A percentile compares a stretch with the other conserved stretches of the same genome.
Evolutionary conservation across 2,888 invertebrate genomes (phyloP).

Genomic region (Eupeodes luniger): DNA sequence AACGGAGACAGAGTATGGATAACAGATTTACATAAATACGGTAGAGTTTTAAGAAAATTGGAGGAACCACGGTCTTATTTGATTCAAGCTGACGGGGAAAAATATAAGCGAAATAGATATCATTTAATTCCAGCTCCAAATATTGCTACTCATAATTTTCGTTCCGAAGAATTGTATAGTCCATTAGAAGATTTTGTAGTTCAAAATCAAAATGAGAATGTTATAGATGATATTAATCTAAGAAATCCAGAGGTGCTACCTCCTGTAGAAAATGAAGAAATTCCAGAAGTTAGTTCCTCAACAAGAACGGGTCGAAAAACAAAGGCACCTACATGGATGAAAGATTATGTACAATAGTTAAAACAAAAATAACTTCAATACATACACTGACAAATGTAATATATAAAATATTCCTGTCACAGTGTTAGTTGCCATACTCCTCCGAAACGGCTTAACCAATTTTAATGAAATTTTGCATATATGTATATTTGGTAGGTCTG

Average conservation of each 20-base stretch:
- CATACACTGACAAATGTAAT: too few species aligned
- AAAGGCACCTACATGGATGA: not conserved
- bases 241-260: not conserved
- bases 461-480: too few species aligned
- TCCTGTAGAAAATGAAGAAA: not conserved
- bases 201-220: conserved; percentile 19
- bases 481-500: too few species aligned
- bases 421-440: too few species aligned
- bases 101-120: not conserved
- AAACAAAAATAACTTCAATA: too few species aligned
- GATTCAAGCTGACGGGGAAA: not conserved
- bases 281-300: not conserved
- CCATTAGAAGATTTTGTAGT: not conserved
- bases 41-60: not conserved
- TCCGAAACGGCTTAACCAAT: too few species aligned
- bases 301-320: not conserved
- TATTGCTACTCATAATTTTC: too few species aligned
- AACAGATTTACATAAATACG: not conserved
- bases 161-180: not conserved
- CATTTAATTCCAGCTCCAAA: not conserved
- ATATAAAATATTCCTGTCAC: too few species aligned
- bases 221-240: too few species aligned
- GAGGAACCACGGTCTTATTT: not conserved
- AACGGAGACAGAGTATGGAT: not conserved
- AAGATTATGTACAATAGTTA: not conserved